A percentile compares a stretch with the other conserved stretches of the same genome.
Conservation (phyloP, 1,140 invertebrate species). For the Trinorchestia longiramus region DNA sequence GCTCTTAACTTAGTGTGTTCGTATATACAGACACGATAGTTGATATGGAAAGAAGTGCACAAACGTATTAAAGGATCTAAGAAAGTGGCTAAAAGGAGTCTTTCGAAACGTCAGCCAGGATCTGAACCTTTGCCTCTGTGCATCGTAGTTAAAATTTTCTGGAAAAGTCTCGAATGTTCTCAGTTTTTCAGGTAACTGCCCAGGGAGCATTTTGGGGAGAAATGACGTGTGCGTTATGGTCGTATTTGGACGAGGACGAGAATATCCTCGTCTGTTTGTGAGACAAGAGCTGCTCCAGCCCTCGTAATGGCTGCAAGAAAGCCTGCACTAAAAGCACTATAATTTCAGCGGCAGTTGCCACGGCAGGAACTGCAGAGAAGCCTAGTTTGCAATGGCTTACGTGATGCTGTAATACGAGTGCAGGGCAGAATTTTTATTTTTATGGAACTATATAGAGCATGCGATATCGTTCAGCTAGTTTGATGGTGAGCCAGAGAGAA, state of each 20-base stretch:
- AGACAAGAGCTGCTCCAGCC: slow-evolving; percentile 44
- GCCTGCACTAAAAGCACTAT: slow-evolving; percentile 47
- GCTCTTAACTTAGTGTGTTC: background rate
- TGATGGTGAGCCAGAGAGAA: background rate
- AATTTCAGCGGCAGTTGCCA: slow-evolving; percentile 41
- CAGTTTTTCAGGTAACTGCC: slow-evolving; percentile 17
- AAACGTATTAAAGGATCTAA: background rate
- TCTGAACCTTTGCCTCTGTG: background rate
- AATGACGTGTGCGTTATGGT: slow-evolving; percentile 39
- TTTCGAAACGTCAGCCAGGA: background rate
- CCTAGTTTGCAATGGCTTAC: slow-evolving; percentile 13
- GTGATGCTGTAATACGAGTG: background rate
- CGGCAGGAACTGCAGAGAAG: background rate
- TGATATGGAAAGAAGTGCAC: background rate
- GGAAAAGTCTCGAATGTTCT: background rate
- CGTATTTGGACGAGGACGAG: slow-evolving; percentile 44
- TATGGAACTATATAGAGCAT: background rate
- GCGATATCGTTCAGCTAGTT: background rate
- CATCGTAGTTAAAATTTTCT: slow-evolving; percentile 2
- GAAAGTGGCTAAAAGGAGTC: background rate
- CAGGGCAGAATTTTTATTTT: slow-evolving; percentile 1
- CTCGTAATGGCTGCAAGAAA: slow-evolving; percentile 42
- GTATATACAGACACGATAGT: background rate
- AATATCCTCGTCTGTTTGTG: slow-evolving; percentile 46
- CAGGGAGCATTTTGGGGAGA: slow-evolving; percentile 27